Conservation (phyloP, 2,113 vertebrate species). For the Carollia perspicillata region DNA sequence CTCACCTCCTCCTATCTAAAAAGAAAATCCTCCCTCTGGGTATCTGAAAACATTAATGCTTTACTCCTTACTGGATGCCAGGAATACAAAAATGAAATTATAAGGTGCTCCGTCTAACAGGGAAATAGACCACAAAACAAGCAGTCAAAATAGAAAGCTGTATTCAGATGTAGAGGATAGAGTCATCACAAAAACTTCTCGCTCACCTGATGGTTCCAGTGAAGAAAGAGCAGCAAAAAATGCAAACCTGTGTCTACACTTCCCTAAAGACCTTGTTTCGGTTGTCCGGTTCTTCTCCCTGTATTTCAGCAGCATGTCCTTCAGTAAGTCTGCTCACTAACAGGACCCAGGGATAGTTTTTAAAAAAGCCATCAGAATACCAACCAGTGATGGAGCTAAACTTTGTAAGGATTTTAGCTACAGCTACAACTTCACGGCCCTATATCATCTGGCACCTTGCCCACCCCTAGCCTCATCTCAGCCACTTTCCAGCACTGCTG, state of each 20-base stretch:
- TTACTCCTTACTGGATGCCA: neutral
- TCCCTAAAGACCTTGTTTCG: neutral
- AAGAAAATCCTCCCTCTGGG: neutral
- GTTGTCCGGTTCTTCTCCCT: neutral
- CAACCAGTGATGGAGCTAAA: neutral
- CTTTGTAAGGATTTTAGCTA: neutral
- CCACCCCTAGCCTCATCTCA: neutral
- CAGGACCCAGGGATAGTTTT: neutral
- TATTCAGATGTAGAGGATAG: neutral
- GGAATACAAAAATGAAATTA: neutral
- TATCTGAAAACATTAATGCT: neutral
- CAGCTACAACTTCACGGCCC: neutral
- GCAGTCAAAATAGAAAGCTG: neutral
- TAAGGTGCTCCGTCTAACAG: neutral
- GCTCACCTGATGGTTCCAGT: neutral
- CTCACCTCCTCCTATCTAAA: slow-evolving; percentile 4
- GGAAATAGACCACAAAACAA: neutral
- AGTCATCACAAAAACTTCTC: neutral
- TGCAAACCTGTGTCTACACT: neutral
- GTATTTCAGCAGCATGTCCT: neutral
- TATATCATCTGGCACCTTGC: neutral
- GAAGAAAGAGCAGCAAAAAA: neutral
- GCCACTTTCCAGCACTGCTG: neutral
- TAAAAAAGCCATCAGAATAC: neutral
- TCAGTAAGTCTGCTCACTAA: neutral